Conservation (phyloP, 2,888 invertebrate species). For the Cephus pulcher region DNA sequence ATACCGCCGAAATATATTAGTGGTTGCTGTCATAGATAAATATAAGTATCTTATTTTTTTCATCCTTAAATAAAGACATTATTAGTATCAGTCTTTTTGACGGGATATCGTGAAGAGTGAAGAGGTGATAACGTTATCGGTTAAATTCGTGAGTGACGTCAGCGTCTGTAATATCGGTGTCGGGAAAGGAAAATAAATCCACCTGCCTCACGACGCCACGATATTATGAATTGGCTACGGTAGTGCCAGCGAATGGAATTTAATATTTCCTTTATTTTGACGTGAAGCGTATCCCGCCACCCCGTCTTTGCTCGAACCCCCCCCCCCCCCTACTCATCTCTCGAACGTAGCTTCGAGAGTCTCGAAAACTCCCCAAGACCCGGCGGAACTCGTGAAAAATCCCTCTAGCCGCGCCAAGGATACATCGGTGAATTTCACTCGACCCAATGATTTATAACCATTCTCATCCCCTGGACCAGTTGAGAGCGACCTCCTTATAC, state of each 20-base stretch:
- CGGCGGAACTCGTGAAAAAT: not conserved
- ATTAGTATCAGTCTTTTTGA: too few relatives aligned
- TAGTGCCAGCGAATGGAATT: not conserved
- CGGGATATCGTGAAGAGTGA: too few relatives aligned
- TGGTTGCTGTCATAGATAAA: not conserved
- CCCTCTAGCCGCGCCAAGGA: not conserved
- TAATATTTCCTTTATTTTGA: not conserved
- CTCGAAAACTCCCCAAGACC: not conserved
- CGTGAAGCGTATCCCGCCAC: not conserved
- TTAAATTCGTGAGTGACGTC: not conserved
- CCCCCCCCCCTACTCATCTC: not conserved
- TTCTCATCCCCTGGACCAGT: not conserved
- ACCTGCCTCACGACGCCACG: not conserved
- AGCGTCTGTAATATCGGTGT: not conserved
- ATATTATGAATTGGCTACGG: not conserved
- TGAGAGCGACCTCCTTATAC: not conserved
- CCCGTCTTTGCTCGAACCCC: not conserved
- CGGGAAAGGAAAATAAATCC: not conserved
- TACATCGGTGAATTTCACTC: not conserved
- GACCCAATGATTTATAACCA: not conserved
- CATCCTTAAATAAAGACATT: not conserved
- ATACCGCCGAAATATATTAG: not conserved
- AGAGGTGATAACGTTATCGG: not conserved
- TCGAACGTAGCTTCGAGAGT: not conserved
- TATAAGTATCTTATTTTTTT: not conserved